Conservation (phyloP, 92 coral and sea anemone species). For the Epizoanthus scotinus region DNA sequence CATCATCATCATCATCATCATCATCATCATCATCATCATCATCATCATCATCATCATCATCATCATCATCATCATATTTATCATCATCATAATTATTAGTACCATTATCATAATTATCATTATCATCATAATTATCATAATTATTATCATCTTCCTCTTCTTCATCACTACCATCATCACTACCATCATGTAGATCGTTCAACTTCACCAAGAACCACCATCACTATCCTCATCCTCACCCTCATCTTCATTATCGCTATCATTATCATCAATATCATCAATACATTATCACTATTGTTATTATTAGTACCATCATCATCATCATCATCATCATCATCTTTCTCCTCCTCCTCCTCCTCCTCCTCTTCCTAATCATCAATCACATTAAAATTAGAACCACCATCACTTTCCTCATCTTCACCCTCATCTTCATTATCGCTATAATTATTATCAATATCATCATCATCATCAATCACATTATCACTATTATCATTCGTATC, state of each 20-base stretch:
- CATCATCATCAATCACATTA: not conserved
- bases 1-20: not conserved
- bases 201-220: not conserved
- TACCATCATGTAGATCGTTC: not conserved
- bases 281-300: not conserved
- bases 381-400: too few relatives aligned
- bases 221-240: not conserved
- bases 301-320: not conserved
- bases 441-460: not conserved
- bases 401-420: not conserved
- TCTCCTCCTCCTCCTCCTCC: too few relatives aligned
- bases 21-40: not conserved
- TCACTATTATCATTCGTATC: not conserved
- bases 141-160: not conserved
- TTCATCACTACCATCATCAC: not conserved
- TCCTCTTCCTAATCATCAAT: too few relatives aligned
- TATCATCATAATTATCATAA: not conserved
- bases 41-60: not conserved
- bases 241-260: not conserved
- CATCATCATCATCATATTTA: not conserved
- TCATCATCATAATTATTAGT: not conserved
- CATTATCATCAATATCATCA: not conserved
- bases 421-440: not conserved
- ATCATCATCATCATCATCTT: not conserved
- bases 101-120: not conserved